phyloP scores from a whole-genome alignment of 1,140 invertebrate genomes.

The Aphis gossypii region DNA sequence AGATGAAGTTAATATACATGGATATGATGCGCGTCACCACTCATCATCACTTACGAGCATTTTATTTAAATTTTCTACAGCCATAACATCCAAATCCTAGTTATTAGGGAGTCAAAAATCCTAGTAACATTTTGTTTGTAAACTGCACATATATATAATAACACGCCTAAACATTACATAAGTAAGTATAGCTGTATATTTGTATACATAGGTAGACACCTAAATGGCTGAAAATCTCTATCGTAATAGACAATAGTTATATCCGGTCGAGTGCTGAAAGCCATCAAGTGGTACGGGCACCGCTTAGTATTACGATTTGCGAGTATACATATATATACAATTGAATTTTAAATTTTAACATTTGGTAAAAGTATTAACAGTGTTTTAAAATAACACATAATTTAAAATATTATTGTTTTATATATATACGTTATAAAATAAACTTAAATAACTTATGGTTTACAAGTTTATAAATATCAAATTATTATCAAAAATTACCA shows the following conservation, averaged over 20 bases:
- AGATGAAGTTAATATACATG: too few relatives aligned
- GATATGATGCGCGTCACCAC: too few relatives aligned
- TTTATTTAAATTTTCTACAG: too few relatives aligned
- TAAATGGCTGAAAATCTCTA: too few relatives aligned
- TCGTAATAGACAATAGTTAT: too few relatives aligned
- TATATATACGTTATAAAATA: too few relatives aligned
- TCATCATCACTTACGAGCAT: too few relatives aligned
- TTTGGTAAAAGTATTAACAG: not conserved
- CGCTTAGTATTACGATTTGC: too few relatives aligned
- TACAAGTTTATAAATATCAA: not conserved
- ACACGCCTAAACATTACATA: not conserved
- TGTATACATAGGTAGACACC: too few relatives aligned
- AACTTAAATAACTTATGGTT: not conserved
- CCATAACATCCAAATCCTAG: too few relatives aligned
- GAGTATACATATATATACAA: not conserved
- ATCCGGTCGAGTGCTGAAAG: too few relatives aligned
- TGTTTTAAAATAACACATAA: not conserved
- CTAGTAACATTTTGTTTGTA: not conserved
- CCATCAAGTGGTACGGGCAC: too few relatives aligned
- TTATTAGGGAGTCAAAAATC: not conserved
- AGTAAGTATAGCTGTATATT: not conserved
- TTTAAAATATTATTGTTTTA: not conserved
- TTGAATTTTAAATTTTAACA: not conserved
- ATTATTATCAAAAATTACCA: constrained; percentile 66
- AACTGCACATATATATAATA: not conserved